phyloP scores from a whole-genome alignment of 2,888 invertebrate genomes.

The Troglohyphantes excavatus region DNA sequence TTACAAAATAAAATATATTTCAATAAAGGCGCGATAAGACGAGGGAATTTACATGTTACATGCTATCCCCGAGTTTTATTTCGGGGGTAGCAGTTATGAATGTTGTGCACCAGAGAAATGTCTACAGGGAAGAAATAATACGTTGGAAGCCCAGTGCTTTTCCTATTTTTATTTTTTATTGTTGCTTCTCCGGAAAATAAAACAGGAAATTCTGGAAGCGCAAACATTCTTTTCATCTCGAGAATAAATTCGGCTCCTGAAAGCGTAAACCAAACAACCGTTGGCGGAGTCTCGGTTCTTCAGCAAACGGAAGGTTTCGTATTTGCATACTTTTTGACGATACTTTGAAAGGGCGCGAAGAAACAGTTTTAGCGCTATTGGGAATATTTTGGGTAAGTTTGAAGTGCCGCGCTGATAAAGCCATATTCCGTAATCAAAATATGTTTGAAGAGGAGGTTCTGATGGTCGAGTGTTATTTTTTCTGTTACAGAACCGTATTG shows the following conservation, averaged over 20 bases:
- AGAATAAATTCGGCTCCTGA: slow-evolving; percentile 32
- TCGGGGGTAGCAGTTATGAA: slow-evolving; percentile 28
- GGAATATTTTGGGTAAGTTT: not conserved
- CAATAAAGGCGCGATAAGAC: not conserved
- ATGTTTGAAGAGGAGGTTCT: no score
- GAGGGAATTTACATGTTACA: not conserved
- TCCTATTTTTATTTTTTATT: not conserved
- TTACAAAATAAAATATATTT: slow-evolving; percentile 2
- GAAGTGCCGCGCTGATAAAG: not conserved
- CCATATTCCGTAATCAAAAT: not conserved
- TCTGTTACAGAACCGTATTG: no score
- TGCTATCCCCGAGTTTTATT: not conserved
- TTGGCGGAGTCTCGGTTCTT: not conserved
- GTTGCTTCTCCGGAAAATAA: slow-evolving; percentile 22
- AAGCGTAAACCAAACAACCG: slow-evolving; percentile 22
- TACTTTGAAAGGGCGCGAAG: not conserved
- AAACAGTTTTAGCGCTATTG: not conserved
- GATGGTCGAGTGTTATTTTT: no score
- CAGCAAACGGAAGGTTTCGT: slow-evolving; percentile 6
- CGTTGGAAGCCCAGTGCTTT: not conserved
- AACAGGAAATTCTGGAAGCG: not conserved
- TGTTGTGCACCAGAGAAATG: slow-evolving; percentile 7
- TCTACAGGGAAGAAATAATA: slow-evolving; percentile 24
- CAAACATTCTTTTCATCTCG: slow-evolving; percentile 45
- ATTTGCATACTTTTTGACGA: slow-evolving; percentile 30